A percentile compares a stretch with the other conserved stretches of the same genome.
These are phyloP conservation scores for Eupelmus urozonus DNA, from an alignment of 2,888 invertebrate genomes.

Conservation along the genomic window DNA sequence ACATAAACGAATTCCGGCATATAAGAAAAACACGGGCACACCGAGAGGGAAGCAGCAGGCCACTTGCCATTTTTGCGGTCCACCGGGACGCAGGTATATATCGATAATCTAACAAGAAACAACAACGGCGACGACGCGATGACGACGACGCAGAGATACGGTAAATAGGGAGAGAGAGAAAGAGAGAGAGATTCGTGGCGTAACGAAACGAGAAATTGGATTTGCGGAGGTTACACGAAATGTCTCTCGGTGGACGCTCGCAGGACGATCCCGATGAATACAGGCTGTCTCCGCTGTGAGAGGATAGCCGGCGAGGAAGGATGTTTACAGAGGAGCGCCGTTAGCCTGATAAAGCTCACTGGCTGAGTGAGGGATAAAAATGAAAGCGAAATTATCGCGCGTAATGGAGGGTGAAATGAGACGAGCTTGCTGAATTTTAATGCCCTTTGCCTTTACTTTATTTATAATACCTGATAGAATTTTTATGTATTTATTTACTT, in stretches of 20 bases:
- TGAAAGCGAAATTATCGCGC: constrained; percentile 5
- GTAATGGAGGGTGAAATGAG: neutral
- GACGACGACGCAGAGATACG: neutral
- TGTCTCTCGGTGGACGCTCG: constrained; percentile 7
- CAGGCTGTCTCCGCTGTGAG: neutral
- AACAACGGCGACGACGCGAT: neutral
- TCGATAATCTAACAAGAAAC: neutral
- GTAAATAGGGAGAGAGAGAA: neutral
- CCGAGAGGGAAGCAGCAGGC: too few relatives aligned
- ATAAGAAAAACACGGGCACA: neutral
- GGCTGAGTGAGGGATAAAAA: neutral
- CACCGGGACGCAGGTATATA: neutral
- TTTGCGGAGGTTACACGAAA: constrained; percentile 50
- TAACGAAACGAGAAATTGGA: constrained; percentile 56
- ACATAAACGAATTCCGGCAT: neutral
- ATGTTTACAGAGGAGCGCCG: too few relatives aligned
- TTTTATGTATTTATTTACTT: too few relatives aligned
- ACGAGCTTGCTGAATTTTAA: neutral
- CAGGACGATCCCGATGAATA: constrained; percentile 20
- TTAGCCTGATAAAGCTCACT: neutral
- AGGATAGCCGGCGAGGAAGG: neutral
- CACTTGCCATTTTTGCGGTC: neutral
- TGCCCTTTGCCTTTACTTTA: neutral
- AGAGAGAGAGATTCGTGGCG: constrained; percentile 2
- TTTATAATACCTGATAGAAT: neutral